A percentile compares a stretch with the other conserved stretches of the same genome.
Evolutionary conservation across 1,140 invertebrate genomes (phyloP).

Genomic region (Lithobius niger): DNA sequence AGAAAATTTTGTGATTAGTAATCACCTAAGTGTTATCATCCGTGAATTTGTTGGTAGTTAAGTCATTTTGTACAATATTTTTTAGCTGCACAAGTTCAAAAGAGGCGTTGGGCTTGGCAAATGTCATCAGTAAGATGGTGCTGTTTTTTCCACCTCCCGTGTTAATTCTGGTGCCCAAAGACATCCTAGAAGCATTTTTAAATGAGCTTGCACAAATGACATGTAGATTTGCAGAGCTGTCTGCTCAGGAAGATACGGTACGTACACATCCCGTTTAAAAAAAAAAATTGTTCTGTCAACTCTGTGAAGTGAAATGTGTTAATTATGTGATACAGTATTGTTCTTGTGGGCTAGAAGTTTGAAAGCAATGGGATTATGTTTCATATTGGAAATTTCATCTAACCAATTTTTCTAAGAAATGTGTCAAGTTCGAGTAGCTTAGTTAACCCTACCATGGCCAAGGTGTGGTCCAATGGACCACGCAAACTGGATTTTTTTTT

Average conservation of each 20-base stretch:
- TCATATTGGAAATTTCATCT: too few relatives aligned
- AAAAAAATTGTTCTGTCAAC: neutral
- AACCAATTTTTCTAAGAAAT: too few relatives aligned
- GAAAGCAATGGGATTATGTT: too few relatives aligned
- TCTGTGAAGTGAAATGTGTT: too few relatives aligned
- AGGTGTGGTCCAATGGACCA: too few relatives aligned
- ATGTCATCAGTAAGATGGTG: slow-evolving; percentile 34
- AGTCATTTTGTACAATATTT: slow-evolving; percentile 11
- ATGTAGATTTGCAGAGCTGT: slow-evolving; percentile 54
- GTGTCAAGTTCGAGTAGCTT: too few relatives aligned
- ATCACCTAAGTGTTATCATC: too few relatives aligned
- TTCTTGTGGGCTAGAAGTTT: neutral
- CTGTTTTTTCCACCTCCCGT: slow-evolving; percentile 43
- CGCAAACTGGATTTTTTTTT: too few relatives aligned
- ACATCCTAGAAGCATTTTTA: slow-evolving; percentile 35
- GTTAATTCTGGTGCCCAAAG: slow-evolving; percentile 33
- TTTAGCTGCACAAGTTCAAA: slow-evolving; percentile 29
- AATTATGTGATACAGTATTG: neutral
- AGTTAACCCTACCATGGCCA: too few relatives aligned
- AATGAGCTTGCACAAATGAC: slow-evolving; percentile 55
- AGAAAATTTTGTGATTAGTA: too few relatives aligned
- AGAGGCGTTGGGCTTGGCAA: slow-evolving; percentile 35
- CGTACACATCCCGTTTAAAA: slow-evolving; percentile 17
- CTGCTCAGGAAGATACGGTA: slow-evolving; percentile 59
- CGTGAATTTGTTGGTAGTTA: slow-evolving; percentile 5